Evolutionary conservation across 2,888 invertebrate species (phyloP).

Genomic region (Thyatira batis): DNA sequence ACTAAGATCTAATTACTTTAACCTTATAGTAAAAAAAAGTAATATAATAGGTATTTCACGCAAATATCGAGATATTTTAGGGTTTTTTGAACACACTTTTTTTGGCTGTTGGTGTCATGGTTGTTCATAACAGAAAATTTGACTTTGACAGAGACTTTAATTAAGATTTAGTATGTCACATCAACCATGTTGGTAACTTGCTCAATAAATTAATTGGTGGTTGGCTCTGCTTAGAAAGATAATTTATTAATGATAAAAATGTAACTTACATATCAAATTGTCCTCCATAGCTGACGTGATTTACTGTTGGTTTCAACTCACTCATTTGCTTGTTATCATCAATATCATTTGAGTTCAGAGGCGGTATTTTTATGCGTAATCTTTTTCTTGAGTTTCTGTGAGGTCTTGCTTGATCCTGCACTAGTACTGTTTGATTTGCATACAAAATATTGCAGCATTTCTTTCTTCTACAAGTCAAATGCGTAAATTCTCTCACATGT

Average conservation of each 20-base stretch:
- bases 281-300: conserved; percentile 59
- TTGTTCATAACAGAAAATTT: too few relatives aligned
- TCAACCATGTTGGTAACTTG: not conserved
- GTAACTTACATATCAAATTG: conserved; percentile 61
- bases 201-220: not conserved
- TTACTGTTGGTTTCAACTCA: conserved; percentile 52
- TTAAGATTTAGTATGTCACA: not conserved
- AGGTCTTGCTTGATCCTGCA: conserved; percentile 35
- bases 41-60: too few relatives aligned
- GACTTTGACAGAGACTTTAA: not conserved
- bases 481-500: conserved; percentile 53
- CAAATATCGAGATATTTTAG: too few relatives aligned
- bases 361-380: conserved; percentile 41
- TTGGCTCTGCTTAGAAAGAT: not conserved
- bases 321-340: conserved; percentile 56
- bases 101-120: too few relatives aligned
- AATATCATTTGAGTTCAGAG: conserved; percentile 43
- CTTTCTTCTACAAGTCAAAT: conserved; percentile 52
- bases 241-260: not conserved
- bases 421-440: conserved; percentile 33
- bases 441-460: conserved; percentile 43
- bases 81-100: too few relatives aligned
- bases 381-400: conserved; percentile 48
- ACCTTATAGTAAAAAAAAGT: too few relatives aligned
- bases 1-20: too few relatives aligned